Percentiles rank a stretch among this genome's conserved stretches.
These are phyloP conservation scores for Pseudomugil gertrudae DNA, from an alignment of 2,797 vertebrate genomes.

Conservation along the genomic window DNA sequence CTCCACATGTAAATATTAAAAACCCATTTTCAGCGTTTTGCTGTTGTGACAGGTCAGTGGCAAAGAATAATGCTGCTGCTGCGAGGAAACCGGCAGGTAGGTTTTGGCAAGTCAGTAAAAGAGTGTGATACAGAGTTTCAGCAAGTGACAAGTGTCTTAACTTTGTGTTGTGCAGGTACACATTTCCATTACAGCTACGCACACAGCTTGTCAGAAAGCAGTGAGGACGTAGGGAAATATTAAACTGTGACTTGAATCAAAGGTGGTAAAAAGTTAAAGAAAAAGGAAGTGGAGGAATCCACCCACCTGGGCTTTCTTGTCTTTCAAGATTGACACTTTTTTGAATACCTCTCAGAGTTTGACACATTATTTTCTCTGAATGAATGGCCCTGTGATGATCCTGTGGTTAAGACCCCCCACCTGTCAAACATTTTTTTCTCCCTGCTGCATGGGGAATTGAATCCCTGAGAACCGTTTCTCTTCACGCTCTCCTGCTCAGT, in stretches of 20 bases:
- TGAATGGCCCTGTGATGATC: constrained; percentile 15
- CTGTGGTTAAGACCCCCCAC: constrained; percentile 40
- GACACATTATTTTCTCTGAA: constrained; percentile 34
- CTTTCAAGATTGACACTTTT: constrained; percentile 8
- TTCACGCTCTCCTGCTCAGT: constrained; percentile 13
- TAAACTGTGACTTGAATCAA: constrained; percentile 4
- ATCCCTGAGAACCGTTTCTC: constrained; percentile 28
- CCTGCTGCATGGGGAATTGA: constrained; percentile 35
- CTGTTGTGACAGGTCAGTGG: constrained; percentile 43
- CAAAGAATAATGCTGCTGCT: constrained; percentile 29
- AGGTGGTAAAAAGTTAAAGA: background rate
- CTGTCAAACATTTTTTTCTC: constrained; percentile 31
- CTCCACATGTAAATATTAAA: constrained; percentile 36
- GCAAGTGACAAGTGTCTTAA: constrained; percentile 34
- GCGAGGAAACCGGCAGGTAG: constrained; percentile 28
- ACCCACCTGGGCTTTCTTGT: constrained; percentile 8
- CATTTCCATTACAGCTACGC: constrained; percentile 26
- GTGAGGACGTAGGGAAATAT: constrained; percentile 9
- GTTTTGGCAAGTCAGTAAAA: constrained; percentile 54
- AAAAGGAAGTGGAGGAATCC: background rate
- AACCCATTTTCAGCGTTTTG: constrained; percentile 37
- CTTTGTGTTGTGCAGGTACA: constrained; percentile 28
- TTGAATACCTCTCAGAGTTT: constrained; percentile 30
- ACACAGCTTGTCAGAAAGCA: constrained; percentile 28
- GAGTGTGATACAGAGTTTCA: constrained; percentile 36